phyloP scores from a whole-genome alignment of 2,888 invertebrate genomes.

The Drosophila antonietae region DNA sequence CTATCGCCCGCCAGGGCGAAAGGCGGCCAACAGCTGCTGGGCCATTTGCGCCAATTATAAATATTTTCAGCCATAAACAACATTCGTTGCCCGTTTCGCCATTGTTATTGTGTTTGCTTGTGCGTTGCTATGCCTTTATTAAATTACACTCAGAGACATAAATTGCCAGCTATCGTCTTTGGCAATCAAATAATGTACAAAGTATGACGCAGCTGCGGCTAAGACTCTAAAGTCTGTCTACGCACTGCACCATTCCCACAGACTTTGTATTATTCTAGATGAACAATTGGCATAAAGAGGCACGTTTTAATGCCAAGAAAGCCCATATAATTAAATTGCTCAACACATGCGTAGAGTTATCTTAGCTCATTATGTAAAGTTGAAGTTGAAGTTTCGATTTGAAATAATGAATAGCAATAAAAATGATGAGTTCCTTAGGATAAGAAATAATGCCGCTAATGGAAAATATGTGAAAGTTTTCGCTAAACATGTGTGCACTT shows the following conservation, averaged over 20 bases:
- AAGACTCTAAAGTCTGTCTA: conserved; percentile 23
- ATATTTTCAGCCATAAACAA: conserved; percentile 73
- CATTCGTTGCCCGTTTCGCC: conserved; percentile 57
- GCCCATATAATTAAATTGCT: background rate
- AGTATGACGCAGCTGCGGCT: conserved; percentile 52
- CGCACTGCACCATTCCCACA: conserved; percentile 16
- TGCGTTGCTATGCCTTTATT: conserved; percentile 55
- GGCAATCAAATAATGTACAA: conserved; percentile 65
- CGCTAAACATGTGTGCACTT: too few species aligned
- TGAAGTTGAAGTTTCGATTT: background rate
- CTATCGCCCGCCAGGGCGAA: conserved; percentile 14
- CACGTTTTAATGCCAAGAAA: background rate
- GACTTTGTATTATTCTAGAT: background rate
- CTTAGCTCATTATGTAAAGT: too few species aligned
- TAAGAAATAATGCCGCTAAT: too few species aligned
- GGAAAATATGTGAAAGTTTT: too few species aligned
- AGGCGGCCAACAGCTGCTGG: conserved; percentile 46
- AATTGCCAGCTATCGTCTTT: conserved; percentile 52
- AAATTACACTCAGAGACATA: conserved; percentile 68
- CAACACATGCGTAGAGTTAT: background rate
- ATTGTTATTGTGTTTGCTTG: conserved; percentile 31
- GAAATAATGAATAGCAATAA: too few species aligned
- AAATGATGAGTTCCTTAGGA: too few species aligned
- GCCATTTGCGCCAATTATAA: conserved; percentile 68
- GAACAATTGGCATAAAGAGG: background rate